A percentile compares a stretch with the other conserved stretches of the same genome.
Conservation (phyloP, 2,797 vertebrate genomes). For the Sebastes matsubarae region DNA sequence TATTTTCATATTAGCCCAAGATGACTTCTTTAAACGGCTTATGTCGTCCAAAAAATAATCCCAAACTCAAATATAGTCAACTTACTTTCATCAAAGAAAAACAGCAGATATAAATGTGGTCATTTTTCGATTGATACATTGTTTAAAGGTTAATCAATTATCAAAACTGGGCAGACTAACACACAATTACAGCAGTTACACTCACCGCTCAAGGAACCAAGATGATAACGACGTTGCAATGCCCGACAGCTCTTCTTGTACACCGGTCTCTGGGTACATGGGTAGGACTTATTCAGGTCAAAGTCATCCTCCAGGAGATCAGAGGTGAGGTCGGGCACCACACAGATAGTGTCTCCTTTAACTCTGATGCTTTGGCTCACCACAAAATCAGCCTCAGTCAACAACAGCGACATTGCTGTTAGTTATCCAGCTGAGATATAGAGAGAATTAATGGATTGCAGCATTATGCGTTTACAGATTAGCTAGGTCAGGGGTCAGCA, state of each 20-base stretch:
- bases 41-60: fast-evolving
- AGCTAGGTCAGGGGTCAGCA: no score
- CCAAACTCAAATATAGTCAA: neutral
- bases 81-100: neutral
- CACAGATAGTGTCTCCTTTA: slow-evolving; percentile 68
- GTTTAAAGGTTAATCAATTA: neutral
- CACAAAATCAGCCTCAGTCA: slow-evolving; percentile 28
- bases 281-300: slow-evolving; percentile 79
- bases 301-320: slow-evolving; percentile 56
- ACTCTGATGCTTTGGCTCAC: neutral
- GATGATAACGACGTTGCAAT: slow-evolving; percentile 73
- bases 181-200: neutral
- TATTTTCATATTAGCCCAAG: neutral
- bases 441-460: neutral
- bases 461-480: neutral
- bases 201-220: slow-evolving; percentile 78
- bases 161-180: no score
- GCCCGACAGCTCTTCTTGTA: slow-evolving; percentile 69
- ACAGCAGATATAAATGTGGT: neutral
- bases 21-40: neutral
- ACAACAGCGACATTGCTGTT: slow-evolving; percentile 69
- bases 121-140: neutral
- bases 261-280: slow-evolving; percentile 62
- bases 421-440: slow-evolving; percentile 7
- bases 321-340: slow-evolving; percentile 34